Base-by-base conservation (phyloP, 2,113 vertebrate genomes). In the Mormoops blainvillei region DNA sequence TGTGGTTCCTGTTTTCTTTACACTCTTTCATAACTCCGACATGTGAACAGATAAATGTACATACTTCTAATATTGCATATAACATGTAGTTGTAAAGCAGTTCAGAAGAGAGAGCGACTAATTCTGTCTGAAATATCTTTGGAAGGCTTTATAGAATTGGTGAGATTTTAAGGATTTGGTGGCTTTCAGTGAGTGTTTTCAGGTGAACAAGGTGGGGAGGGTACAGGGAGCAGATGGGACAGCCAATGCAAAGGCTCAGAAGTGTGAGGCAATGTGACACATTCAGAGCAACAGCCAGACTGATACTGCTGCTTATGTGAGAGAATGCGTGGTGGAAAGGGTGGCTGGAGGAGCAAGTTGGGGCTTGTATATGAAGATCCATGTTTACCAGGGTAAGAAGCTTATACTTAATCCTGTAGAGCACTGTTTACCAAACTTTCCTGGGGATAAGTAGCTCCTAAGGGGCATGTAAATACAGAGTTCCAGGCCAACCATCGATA, bases 401-500 rank as follows among this genome's bases (percentile, higher is more conserved):
- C 56, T 89, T 95, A 78, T 14, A 36, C 86, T 54, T 87, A 77
- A 80, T 95, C 67, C 52, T 48, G 5, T 65, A 52, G 61, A 92
- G 56, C 48, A 41, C 82, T 82, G 86, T 73, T 95, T 85, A 84
- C 83, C 65, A 90, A 81, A 71, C 65, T 65, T 83, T 22, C n/a
- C 74, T 18, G 19, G 56, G 63, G 71, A 86, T 58, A 20, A 36
- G 65, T 73, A 80, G 43, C 63, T 58, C 83, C 73, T 41, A 6
- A 67, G 26, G 31, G n/a, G n/a, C 80, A 50, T 52, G 56, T 50
- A 31, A 73, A 86, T 87, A 54, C 77, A 54, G 89, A 93, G 52
- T 56, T 38, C 65, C 13, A 19, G 43, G 56, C 68, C 61, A 7
- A 81, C 16, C n/a, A 22, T 22, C 45, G 52, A 33, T 20, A 38